Percentiles rank a stretch among this genome's conserved stretches.
Conservation (phyloP, 2,797 vertebrate species). For the Galagoides demidoff region DNA sequence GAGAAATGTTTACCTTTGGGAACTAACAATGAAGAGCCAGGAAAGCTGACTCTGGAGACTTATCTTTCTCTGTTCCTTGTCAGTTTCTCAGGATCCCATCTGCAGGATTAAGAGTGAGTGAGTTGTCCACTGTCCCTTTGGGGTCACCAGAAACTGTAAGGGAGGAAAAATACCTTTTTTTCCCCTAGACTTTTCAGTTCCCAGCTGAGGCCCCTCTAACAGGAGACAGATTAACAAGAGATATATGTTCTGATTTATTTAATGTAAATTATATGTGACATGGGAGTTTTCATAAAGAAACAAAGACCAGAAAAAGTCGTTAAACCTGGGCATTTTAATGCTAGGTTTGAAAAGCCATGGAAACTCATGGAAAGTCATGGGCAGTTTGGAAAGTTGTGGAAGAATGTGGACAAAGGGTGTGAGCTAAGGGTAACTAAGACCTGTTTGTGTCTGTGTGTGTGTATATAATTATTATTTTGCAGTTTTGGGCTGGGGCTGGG, state of each 20-base stretch:
- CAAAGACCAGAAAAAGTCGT: neutral
- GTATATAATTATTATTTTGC: no score
- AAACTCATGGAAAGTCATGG: no score
- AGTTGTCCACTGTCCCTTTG: neutral
- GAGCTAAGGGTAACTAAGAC: neutral
- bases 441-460: no score
- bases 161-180: neutral
- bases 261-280: neutral
- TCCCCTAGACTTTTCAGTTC: neutral
- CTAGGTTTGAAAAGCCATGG: neutral
- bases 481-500: no score
- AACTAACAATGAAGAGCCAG: neutral
- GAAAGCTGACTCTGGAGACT: neutral
- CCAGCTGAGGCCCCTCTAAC: neutral
- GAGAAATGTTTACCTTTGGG: neutral
- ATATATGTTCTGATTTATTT: neutral
- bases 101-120: neutral
- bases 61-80: neutral
- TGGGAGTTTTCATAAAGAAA: neutral
- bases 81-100: neutral
- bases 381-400: neutral
- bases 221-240: neutral
- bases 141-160: neutral
- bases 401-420: no score
- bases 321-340: neutral